phyloP scores from a whole-genome alignment of 2,888 invertebrate species.

The Macroteleia sp. region DNA sequence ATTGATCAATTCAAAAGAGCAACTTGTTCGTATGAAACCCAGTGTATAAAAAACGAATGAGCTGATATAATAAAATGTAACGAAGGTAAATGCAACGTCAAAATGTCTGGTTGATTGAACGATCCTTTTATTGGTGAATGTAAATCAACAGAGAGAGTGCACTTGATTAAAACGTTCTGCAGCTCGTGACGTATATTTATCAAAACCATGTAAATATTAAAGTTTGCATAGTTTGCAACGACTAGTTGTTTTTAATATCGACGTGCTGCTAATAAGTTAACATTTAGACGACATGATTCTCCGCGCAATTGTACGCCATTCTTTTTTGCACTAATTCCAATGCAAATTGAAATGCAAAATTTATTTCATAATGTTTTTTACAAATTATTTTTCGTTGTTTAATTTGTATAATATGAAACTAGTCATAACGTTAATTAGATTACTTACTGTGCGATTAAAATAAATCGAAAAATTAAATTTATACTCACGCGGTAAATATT shows the following conservation, averaged over 20 bases:
- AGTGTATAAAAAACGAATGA: slow-evolving; percentile 35
- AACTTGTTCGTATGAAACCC: slow-evolving; percentile 30
- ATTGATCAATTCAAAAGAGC: slow-evolving; percentile 43
- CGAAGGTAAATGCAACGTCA: slow-evolving; percentile 62
- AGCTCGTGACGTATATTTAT: slow-evolving; percentile 48
- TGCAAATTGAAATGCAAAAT: too few species aligned
- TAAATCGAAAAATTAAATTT: too few species aligned
- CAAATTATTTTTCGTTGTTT: too few species aligned
- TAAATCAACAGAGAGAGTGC: slow-evolving; percentile 57
- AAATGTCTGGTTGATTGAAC: slow-evolving; percentile 62
- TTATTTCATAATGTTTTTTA: too few species aligned
- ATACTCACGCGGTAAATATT: too few species aligned
- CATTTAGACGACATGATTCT: slow-evolving; percentile 1
- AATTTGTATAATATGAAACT: too few species aligned
- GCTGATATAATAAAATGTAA: slow-evolving; percentile 60
- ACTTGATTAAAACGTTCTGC: slow-evolving; percentile 59
- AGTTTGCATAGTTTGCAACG: slow-evolving; percentile 23
- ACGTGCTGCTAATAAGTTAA: slow-evolving; percentile 19
- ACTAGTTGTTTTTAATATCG: slow-evolving; percentile 20
- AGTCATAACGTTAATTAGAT: too few species aligned
- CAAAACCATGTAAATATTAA: slow-evolving; percentile 55
- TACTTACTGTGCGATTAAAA: too few species aligned
- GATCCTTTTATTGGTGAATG: slow-evolving; percentile 61
- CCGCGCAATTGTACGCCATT: too few species aligned
- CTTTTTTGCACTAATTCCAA: too few species aligned